Evolutionary conservation across 2,797 vertebrate species (phyloP).

Genomic region (Pangasius krempfi): DNA sequence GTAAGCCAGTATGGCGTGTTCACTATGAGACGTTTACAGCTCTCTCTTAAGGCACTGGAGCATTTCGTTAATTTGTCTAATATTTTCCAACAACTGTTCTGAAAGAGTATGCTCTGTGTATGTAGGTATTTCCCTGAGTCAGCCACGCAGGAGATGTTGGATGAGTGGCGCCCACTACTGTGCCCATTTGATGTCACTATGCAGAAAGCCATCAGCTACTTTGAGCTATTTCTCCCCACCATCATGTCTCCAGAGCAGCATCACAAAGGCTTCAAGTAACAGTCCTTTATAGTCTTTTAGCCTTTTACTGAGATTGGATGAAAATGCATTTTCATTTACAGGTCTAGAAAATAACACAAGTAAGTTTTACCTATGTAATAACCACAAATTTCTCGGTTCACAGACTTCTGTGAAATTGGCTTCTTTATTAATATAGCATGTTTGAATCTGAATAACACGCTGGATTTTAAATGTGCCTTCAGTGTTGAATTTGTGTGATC

Average conservation of each 20-base stretch:
- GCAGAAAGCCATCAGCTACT: conserved; percentile 96
- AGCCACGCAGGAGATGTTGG: conserved; percentile 92
- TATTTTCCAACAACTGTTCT: neutral
- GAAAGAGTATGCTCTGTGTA: conserved; percentile 12
- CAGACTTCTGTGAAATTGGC: neutral
- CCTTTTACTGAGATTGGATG: neutral
- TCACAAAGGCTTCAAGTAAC: conserved; percentile 91
- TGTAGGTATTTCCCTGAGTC: conserved; percentile 89
- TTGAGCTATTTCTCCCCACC: conserved; percentile 96
- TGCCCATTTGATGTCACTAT: conserved; percentile 95
- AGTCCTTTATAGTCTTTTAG: conserved; percentile 28
- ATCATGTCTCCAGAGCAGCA: conserved; percentile 90
- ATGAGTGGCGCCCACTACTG: conserved; percentile 95
- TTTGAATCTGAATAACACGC: neutral
- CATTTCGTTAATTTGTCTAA: neutral
- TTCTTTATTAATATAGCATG: neutral
- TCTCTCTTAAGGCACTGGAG: neutral
- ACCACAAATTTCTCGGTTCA: neutral
- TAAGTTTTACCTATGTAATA: neutral
- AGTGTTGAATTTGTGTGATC: neutral
- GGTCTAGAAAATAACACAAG: neutral
- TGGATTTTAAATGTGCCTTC: neutral
- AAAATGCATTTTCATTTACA: neutral
- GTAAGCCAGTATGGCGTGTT: conserved; percentile 34
- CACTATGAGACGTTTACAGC: conserved; percentile 50